Base-by-base conservation (phyloP, 2,113 vertebrate species). In the Anoura caudifer region DNA sequence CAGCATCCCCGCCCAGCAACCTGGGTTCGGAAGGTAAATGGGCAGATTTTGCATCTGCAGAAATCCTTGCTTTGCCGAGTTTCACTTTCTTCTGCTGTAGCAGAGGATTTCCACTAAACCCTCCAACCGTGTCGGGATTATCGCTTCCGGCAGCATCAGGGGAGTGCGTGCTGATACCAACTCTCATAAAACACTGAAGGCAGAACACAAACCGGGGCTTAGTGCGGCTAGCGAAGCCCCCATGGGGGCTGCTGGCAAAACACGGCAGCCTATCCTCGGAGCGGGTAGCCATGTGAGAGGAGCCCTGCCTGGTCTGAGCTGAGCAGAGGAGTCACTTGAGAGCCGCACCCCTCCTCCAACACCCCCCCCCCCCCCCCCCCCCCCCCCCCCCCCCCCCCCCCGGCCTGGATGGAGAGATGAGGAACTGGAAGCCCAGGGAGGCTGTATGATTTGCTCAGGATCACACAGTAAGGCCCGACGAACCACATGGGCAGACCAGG, bases 101-200 rank as follows among this genome's bases (percentile, higher is more conserved):
- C 1, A 0, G 63, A 88, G 96, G 96, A 97, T 96, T 97, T 97
- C 88, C 54, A 38, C 95, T 92, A 90, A 97, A 75, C 43, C 96
- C 56, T 87, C 3, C 13, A 86, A 54, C 95, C n/a, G 1, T 88
- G 85, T 95, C 97, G 91, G 94, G 94, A 96, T 97, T 96, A 93
- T 83, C 79, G 92, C 94, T 96, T 63, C 92, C 0, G 0, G 94
- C 52, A 24, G 92, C 92, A 92, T 75, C 72, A 50, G 38, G 96
- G 83, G 82, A 97, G 31, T 15, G 20, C 10, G 0, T 67, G 65
- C 47, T 43, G 52, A 93, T 82, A 80, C 65, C 85, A 59, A 12
- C 61, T 63, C 47, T 33, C 14, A 4, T n/a, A 90, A 82, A 87
- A 96, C 76, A 47, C 2, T 0, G 0, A 73, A 94, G 56, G 85